Percentiles rank a stretch among this genome's conserved stretches.
Conservation (phyloP, 2,113 vertebrate genomes). For the Coptodon rendalli region DNA sequence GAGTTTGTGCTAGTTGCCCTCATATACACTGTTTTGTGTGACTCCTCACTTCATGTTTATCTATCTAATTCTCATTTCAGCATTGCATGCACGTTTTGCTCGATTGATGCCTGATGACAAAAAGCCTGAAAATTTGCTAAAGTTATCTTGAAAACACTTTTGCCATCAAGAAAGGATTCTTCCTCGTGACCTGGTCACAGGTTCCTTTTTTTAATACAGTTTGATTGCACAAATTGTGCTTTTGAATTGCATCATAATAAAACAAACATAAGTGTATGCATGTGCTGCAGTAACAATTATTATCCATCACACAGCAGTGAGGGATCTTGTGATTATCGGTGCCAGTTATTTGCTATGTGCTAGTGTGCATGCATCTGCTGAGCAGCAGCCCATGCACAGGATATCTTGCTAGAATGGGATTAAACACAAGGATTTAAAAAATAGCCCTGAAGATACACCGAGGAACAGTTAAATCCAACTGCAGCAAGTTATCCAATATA, state of each 20-base stretch:
- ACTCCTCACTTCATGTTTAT: background rate
- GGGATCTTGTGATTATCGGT: background rate
- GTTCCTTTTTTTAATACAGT: background rate
- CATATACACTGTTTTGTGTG: background rate
- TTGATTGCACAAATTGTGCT: background rate
- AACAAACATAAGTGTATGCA: background rate
- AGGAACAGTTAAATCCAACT: background rate
- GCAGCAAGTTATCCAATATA: background rate
- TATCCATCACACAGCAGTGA: background rate
- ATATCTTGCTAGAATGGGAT: background rate
- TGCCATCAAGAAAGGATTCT: background rate
- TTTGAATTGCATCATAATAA: background rate
- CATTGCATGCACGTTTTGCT: background rate
- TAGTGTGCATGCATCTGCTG: background rate
- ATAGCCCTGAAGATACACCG: background rate
- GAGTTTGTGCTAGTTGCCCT: background rate
- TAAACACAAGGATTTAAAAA: background rate
- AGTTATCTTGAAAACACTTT: background rate
- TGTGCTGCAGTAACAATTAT: background rate
- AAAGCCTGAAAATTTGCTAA: background rate
- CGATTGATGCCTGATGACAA: background rate
- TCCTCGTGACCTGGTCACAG: background rate
- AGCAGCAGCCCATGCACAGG: background rate
- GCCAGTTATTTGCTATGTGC: background rate
- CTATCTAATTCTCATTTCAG: background rate